Evolutionary conservation across 1,140 invertebrate genomes (phyloP).

Genomic region (Eubasilissa regina): DNA sequence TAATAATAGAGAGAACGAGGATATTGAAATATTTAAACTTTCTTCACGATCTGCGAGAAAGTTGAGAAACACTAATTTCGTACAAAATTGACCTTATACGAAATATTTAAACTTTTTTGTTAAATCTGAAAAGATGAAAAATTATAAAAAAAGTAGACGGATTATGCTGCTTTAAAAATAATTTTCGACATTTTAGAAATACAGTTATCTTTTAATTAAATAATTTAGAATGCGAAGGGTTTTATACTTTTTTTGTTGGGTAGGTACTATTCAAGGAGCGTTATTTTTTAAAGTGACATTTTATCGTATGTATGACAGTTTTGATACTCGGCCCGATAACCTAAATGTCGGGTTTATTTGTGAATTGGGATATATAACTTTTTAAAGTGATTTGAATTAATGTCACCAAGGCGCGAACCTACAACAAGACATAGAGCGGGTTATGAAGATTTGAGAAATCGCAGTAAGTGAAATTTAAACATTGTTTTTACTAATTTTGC

Average conservation of each 20-base stretch:
- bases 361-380: conserved; percentile 9
- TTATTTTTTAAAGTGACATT: conserved; percentile 1
- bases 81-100: too few species aligned
- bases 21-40: too few species aligned
- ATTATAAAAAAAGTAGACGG: too few species aligned
- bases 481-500: conserved; percentile 10
- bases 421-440: conserved; percentile 21
- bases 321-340: conserved; percentile 13
- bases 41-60: too few species aligned
- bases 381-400: conserved; percentile 25
- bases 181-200: not conserved
- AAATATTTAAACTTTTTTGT: too few species aligned
- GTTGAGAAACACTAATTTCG: too few species aligned
- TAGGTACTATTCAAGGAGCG: not conserved
- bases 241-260: not conserved
- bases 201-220: not conserved
- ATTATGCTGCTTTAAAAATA: too few species aligned
- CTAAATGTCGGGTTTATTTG: conserved; percentile 38
- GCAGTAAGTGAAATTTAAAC: conserved; percentile 29
- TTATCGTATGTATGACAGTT: conserved; percentile 5
- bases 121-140: too few species aligned
- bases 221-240: not conserved
- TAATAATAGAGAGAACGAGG: too few species aligned
- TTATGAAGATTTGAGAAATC: conserved; percentile 45
- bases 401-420: conserved; percentile 42